Conservation (phyloP, 2,888 invertebrate species). For the Aphodius granarius region DNA sequence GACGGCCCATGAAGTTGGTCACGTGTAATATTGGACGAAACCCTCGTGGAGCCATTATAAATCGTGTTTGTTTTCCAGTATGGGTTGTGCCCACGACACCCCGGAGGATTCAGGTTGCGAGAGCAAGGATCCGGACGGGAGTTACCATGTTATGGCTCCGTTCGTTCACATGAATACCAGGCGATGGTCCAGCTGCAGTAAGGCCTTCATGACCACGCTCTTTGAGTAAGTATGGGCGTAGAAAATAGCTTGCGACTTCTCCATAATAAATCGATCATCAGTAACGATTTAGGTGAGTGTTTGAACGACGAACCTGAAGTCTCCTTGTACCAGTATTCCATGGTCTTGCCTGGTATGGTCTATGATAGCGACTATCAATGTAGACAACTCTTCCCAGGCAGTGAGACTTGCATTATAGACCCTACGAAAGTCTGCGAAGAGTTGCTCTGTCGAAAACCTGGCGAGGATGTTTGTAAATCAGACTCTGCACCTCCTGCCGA, state of each 20-base stretch:
- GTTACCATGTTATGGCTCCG: slow-evolving; percentile 63
- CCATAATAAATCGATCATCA: not conserved
- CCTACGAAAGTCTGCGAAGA: slow-evolving; percentile 53
- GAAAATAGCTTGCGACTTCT: not conserved
- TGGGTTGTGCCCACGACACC: slow-evolving; percentile 55
- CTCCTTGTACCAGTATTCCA: slow-evolving; percentile 57
- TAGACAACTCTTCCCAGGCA: slow-evolving; percentile 49
- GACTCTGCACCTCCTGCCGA: slow-evolving; percentile 63
- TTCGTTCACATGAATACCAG: slow-evolving; percentile 57
- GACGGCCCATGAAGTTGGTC: slow-evolving; percentile 70
- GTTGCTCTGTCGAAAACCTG: slow-evolving; percentile 57
- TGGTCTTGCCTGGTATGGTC: slow-evolving; percentile 66
- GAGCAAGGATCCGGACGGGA: slow-evolving; percentile 54
- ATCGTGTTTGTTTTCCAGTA: slow-evolving; percentile 41
- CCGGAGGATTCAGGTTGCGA: slow-evolving; percentile 51
- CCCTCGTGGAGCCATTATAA: not conserved
- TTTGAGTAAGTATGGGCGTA: slow-evolving; percentile 64
- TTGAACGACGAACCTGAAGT: slow-evolving; percentile 65
- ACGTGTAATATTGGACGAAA: slow-evolving; percentile 58
- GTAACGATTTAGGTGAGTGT: slow-evolving; percentile 66
- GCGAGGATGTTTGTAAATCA: slow-evolving; percentile 55
- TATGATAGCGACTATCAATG: slow-evolving; percentile 70
- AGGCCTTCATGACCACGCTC: slow-evolving; percentile 58
- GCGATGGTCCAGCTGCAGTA: slow-evolving; percentile 63
- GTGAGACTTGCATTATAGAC: slow-evolving; percentile 43